These are phyloP conservation scores for Sphaerophoria rueppellii DNA, from an alignment of 2,888 invertebrate genomes.

Conservation along the genomic window DNA sequence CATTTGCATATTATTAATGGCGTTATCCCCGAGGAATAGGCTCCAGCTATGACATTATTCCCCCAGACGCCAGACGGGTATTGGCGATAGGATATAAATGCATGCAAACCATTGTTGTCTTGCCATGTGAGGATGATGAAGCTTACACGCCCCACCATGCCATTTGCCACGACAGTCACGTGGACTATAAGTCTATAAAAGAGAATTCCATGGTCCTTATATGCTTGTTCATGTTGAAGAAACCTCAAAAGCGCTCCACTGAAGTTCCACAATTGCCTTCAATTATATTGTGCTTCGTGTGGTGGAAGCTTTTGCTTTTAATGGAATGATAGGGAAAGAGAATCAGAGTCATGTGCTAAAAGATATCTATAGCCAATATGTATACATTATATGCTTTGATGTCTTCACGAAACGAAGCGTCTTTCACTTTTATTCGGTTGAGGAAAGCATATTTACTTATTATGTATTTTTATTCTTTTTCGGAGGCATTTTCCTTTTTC, in stretches of 20 bases:
- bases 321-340: background rate
- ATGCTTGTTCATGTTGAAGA: constrained; percentile 59
- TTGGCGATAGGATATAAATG: constrained; percentile 38
- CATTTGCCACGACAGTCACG: constrained; percentile 18
- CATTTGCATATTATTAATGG: constrained; percentile 70
- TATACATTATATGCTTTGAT: too few species aligned
- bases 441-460: constrained; percentile 18
- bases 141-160: background rate
- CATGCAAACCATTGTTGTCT: constrained; percentile 54
- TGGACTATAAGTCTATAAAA: constrained; percentile 24
- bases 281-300: constrained; percentile 36
- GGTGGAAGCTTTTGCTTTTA: background rate
- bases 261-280: constrained; percentile 52
- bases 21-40: constrained; percentile 12
- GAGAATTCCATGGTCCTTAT: constrained; percentile 28
- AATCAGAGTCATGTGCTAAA: constrained; percentile 8
- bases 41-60: background rate
- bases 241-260: constrained; percentile 60
- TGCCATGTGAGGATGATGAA: constrained; percentile 18
- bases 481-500: background rate
- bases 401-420: background rate
- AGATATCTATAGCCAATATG: background rate
- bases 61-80: background rate
- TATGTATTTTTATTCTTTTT: constrained; percentile 13
- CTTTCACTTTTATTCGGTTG: constrained; percentile 24